Conservation (phyloP, 2,113 vertebrate genomes). For the Megatriorchis doriae region DNA sequence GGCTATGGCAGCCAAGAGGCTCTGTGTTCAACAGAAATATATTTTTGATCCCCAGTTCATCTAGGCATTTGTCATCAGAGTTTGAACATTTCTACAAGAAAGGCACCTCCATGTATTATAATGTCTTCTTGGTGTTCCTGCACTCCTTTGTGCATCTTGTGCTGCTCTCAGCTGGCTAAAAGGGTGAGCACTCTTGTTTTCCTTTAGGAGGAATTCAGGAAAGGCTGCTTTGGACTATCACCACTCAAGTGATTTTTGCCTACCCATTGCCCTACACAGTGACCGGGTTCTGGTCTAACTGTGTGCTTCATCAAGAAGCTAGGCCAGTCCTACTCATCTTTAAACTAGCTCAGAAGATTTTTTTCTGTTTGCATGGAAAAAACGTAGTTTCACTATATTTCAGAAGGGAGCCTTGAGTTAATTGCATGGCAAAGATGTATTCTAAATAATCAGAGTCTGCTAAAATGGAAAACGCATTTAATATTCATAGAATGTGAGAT, state of each 20-base stretch:
- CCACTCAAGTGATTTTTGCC: background rate
- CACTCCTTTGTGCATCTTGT: background rate
- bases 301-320: background rate
- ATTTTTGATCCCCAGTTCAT: background rate
- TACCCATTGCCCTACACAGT: background rate
- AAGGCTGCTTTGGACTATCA: background rate
- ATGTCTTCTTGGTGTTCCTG: background rate
- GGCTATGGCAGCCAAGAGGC: background rate
- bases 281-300: rapidly evolving
- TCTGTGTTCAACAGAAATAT: background rate
- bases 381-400: background rate
- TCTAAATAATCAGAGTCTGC: background rate
- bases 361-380: background rate
- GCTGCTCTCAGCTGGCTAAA: background rate
- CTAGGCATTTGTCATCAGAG: background rate
- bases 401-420: background rate
- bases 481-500: background rate
- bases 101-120: background rate
- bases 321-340: background rate
- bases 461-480: background rate
- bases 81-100: background rate
- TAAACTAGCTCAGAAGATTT: background rate
- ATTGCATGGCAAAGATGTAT: background rate
- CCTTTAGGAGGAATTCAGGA: background rate
- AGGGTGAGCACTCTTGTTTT: background rate